phyloP scores from a whole-genome alignment of 2,113 vertebrate species.

The Gymnorhina tibicen region DNA sequence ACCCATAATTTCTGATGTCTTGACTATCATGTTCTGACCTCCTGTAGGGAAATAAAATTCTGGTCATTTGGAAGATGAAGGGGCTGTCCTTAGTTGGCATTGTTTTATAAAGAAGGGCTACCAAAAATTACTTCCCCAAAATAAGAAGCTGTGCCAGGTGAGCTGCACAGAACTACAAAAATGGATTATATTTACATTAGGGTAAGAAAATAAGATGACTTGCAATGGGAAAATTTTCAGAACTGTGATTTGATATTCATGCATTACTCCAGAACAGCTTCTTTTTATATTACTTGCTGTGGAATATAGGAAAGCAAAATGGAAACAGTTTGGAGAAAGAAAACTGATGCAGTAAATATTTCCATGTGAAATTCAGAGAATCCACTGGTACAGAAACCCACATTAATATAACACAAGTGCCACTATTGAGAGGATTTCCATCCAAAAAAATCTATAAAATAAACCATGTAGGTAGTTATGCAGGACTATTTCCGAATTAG shows the following conservation, averaged over 20 bases:
- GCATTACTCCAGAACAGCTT: not conserved
- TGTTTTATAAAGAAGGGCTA: not conserved
- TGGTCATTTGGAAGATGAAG: not conserved
- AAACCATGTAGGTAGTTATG: not conserved
- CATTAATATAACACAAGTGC: not conserved
- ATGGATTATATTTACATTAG: not conserved
- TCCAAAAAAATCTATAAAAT: not conserved
- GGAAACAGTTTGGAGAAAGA: not conserved
- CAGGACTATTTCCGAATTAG: not conserved
- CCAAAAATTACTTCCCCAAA: not conserved
- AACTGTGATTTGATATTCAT: not conserved
- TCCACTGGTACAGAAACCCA: not conserved
- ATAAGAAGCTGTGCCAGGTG: not conserved
- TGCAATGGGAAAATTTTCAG: not conserved
- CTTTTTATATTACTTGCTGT: not conserved
- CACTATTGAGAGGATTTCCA: not conserved
- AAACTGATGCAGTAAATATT: not conserved
- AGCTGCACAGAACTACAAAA: not conserved
- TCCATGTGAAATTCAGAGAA: not conserved
- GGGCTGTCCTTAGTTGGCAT: not conserved
- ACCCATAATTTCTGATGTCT: not conserved
- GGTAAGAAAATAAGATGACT: not conserved
- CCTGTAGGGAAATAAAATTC: not conserved
- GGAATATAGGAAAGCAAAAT: not conserved
- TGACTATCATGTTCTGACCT: not conserved